Conservation (phyloP, 2,888 invertebrate genomes). For the Athalia rosae region DNA sequence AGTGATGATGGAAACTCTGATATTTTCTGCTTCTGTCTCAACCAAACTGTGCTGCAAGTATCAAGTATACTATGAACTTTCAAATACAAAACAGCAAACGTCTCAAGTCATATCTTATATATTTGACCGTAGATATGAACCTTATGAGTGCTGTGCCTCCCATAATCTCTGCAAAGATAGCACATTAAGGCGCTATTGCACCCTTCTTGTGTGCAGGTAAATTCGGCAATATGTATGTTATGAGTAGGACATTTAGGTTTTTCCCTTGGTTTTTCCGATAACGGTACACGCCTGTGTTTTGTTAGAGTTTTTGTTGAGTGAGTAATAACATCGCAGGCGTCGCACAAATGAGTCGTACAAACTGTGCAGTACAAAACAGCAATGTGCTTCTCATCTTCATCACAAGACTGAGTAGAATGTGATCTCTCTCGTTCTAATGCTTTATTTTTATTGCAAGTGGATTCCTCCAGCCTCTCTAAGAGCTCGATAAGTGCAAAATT, state of each 20-base stretch:
- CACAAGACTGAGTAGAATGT: slow-evolving; percentile 71
- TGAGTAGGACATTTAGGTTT: slow-evolving; percentile 76
- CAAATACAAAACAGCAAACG: slow-evolving; percentile 1
- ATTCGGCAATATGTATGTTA: slow-evolving; percentile 76
- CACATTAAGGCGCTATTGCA: slow-evolving; percentile 77
- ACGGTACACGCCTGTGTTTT: slow-evolving; percentile 75
- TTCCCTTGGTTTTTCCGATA: slow-evolving; percentile 77
- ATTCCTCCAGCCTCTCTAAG: slow-evolving; percentile 75
- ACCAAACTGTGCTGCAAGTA: slow-evolving; percentile 74
- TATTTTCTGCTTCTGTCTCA: slow-evolving; percentile 77
- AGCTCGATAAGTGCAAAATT: slow-evolving; percentile 78
- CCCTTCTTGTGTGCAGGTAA: slow-evolving; percentile 76
- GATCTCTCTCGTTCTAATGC: slow-evolving; percentile 66
- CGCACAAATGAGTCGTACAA: slow-evolving; percentile 76
- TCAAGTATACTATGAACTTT: slow-evolving; percentile 13
- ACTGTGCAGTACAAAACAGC: slow-evolving; percentile 77
- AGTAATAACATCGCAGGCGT: slow-evolving; percentile 75
- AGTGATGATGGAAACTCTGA: slow-evolving; percentile 74
- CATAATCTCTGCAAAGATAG: slow-evolving; percentile 78
- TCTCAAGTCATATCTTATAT: slow-evolving; percentile 3
- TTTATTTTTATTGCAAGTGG: slow-evolving; percentile 63
- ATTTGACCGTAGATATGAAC: slow-evolving; percentile 60
- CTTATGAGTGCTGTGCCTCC: slow-evolving; percentile 76
- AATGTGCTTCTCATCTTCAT: slow-evolving; percentile 76
- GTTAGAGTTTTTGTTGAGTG: slow-evolving; percentile 76